These are phyloP conservation scores for Chlorospingus semifuscus DNA, from an alignment of 2,797 vertebrate species.

Conservation along the genomic window DNA sequence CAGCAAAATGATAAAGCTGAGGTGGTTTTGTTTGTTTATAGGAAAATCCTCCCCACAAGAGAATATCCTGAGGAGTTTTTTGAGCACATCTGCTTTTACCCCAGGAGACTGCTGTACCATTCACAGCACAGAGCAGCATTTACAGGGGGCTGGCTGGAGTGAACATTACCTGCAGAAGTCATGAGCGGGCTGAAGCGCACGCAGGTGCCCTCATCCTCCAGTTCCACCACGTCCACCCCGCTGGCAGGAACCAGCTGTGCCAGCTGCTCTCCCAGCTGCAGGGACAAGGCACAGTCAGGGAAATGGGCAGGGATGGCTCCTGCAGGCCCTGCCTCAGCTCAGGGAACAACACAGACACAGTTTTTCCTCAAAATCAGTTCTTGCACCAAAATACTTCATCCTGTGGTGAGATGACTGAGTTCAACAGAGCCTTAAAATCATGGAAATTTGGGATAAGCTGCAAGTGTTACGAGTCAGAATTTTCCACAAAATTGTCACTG, in stretches of 20 bases:
- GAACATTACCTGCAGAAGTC: constrained; percentile 87
- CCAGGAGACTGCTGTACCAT: not conserved
- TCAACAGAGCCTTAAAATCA: not conserved
- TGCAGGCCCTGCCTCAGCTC: not conserved
- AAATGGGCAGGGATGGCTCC: rapidly evolving
- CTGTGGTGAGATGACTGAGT: rapidly evolving
- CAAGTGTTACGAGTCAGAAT: not conserved
- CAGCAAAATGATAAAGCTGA: not conserved
- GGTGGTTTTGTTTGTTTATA: not conserved
- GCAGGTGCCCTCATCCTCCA: constrained; percentile 89
- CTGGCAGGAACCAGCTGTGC: constrained; percentile 83
- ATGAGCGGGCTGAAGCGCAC: constrained; percentile 91
- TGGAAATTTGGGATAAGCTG: not conserved
- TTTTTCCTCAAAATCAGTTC: not conserved
- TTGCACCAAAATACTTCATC: not conserved
- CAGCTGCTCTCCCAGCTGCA: constrained; percentile 88
- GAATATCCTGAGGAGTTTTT: not conserved
- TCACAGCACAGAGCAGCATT: not conserved
- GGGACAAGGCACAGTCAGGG: not conserved
- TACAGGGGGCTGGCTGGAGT: not conserved
- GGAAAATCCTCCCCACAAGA: not conserved
- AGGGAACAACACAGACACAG: not conserved
- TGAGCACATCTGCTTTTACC: not conserved
- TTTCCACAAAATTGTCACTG: not conserved
- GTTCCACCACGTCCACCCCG: constrained; percentile 89